phyloP scores from a whole-genome alignment of 2,113 vertebrate species.

The Dicentrarchus labrax region DNA sequence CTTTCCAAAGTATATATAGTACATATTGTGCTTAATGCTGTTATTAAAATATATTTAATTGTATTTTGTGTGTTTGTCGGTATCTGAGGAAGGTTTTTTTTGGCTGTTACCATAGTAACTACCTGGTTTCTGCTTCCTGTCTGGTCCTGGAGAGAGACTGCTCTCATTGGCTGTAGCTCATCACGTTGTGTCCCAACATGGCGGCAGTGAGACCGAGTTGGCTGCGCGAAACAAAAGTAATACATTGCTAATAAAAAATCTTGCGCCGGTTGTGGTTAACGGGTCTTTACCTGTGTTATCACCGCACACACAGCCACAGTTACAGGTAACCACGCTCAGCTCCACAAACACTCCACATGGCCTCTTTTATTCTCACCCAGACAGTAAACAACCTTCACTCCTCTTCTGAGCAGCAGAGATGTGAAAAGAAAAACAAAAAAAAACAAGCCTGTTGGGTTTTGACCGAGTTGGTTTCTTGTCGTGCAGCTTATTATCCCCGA shows the following conservation, averaged over 20 bases:
- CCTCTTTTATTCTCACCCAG: neutral
- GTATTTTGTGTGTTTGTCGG: too few relatives aligned
- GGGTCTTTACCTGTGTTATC: neutral
- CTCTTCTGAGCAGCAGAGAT: neutral
- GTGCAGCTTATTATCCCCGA: slow-evolving; percentile 19
- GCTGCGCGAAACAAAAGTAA: neutral
- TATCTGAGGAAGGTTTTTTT: too few relatives aligned
- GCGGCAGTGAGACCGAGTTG: too few relatives aligned
- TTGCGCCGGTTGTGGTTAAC: neutral
- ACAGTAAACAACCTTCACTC: slow-evolving; percentile 27
- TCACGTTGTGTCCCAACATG: too few relatives aligned
- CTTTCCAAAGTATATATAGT: too few relatives aligned
- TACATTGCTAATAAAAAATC: neutral
- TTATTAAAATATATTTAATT: too few relatives aligned
- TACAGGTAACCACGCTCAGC: neutral
- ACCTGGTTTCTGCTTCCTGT: too few relatives aligned
- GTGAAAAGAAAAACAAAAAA: neutral
- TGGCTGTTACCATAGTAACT: too few relatives aligned
- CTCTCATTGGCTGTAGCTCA: too few relatives aligned
- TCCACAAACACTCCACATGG: neutral
- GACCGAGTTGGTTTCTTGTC: slow-evolving; percentile 40
- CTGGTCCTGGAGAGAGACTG: too few relatives aligned
- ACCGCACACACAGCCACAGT: neutral
- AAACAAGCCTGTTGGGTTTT: slow-evolving; percentile 38
- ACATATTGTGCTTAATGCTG: too few relatives aligned